Conservation (phyloP, 2,113 vertebrate genomes). For the Ondatra zibethicus region DNA sequence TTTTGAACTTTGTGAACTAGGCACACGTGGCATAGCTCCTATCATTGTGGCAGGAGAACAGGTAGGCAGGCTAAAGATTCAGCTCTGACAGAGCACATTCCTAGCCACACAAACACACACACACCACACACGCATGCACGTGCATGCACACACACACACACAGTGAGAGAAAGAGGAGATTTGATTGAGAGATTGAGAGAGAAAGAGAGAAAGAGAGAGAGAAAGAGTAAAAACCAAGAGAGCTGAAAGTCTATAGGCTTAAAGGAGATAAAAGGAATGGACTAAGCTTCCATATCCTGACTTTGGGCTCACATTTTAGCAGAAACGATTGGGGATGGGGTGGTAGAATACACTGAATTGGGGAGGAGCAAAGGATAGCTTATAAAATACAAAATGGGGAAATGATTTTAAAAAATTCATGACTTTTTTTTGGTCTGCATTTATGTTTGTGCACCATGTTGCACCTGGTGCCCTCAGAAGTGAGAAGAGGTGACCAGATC, state of each 20-base stretch:
- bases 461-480: no score
- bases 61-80: not conserved
- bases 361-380: not conserved
- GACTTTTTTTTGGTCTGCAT: not conserved
- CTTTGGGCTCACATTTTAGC: constrained; percentile 20
- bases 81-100: not conserved
- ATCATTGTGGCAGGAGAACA: not conserved
- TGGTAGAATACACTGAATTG: not conserved
- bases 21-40: not conserved
- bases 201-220: not conserved
- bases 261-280: not conserved
- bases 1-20: constrained; percentile 25
- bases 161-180: no score
- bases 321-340: constrained; percentile 5
- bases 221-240: not conserved
- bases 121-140: not conserved
- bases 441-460: not conserved
- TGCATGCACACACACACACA: no score
- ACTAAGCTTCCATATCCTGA: not conserved
- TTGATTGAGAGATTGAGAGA: not conserved
- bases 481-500: not conserved
- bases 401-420: not conserved
- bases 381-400: not conserved
- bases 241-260: not conserved
- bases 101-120: not conserved